phyloP scores from a whole-genome alignment of 2,888 invertebrate genomes.

The Hemithea aestivaria region DNA sequence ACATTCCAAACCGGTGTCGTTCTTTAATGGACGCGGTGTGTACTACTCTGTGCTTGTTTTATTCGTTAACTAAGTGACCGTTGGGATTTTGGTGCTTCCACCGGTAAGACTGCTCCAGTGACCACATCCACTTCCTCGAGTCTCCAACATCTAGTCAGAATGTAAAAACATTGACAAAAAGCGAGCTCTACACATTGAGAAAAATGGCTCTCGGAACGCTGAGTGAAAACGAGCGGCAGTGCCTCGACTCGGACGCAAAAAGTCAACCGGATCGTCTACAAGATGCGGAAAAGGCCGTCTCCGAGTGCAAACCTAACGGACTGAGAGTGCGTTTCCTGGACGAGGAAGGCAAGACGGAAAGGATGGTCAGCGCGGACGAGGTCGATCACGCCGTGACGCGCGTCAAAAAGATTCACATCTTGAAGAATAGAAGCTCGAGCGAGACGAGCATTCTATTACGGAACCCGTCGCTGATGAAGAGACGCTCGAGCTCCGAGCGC shows the following conservation, averaged over 20 bases:
- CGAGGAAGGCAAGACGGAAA: slow-evolving; percentile 72
- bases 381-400: slow-evolving; percentile 65
- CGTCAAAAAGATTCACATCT: slow-evolving; percentile 72
- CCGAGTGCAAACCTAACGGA: slow-evolving; percentile 57
- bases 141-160: slow-evolving; percentile 33
- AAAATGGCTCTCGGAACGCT: slow-evolving; percentile 71
- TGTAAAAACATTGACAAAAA: slow-evolving; percentile 38
- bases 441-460: slow-evolving; percentile 71
- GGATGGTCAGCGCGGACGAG: slow-evolving; percentile 69
- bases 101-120: slow-evolving; percentile 31
- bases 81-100: slow-evolving; percentile 40
- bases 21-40: slow-evolving; percentile 73
- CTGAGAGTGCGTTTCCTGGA: slow-evolving; percentile 70
- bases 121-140: slow-evolving; percentile 27
- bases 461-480: slow-evolving; percentile 64
- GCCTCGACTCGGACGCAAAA: slow-evolving; percentile 60
- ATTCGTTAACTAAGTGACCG: slow-evolving; percentile 57
- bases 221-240: slow-evolving; percentile 69
- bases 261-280: slow-evolving; percentile 57
- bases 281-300: slow-evolving; percentile 55
- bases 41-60: slow-evolving; percentile 64
- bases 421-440: slow-evolving; percentile 73
- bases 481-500: slow-evolving; percentile 55
- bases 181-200: slow-evolving; percentile 32
- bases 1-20: slow-evolving; percentile 77